Base-by-base conservation (phyloP, 2,888 invertebrate species). In the Orgyia antiqua region DNA sequence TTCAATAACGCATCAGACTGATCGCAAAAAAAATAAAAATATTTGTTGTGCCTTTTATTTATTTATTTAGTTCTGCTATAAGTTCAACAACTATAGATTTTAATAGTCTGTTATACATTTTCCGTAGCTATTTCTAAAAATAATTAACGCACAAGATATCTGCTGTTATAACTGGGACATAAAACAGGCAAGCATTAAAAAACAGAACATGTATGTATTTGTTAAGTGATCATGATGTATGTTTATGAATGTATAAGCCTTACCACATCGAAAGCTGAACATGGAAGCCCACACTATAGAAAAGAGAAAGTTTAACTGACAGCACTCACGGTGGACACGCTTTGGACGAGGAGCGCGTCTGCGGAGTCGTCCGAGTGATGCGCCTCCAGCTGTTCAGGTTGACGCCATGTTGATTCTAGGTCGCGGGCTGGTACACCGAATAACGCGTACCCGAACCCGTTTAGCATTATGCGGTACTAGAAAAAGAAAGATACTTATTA, bases 391-490 rank as follows among this genome's bases (percentile, higher is more conserved):
- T 87, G 82, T 33, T 87, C 88, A 7, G 91, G 90, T 53, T 90
- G 87, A 25, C 90, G 84, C 93, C 93, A 93, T 0, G 91, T 92
- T 2, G 90, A 90, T 59, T 92, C 91, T 35, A 93, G 72, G 68
- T 93, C 92, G 8, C 91, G 84, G 0, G 92, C 90, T 0, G 93
- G 93, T 10, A 93, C 92, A 2, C 93, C 93, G 70, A 94, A 94
- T 3, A 94, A 61, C 5, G 92, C 90, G 68, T 93, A 93, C 25
- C 94, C 93, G 61, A 93, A 92, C 2, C 94, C 95, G 69, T 94
- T 94, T 45, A 95, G 87, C 73, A 96, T 89, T 55, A 96, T 93
- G 44, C 94, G 92, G 68, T 94, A 95, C 93, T 95, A 86, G 21
- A 88, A 67, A 6, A 13, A n/a, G 4, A 20, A 9, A 20, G n/a